Conservation (phyloP, 2,113 vertebrate species). For the Hemicordylus capensis region DNA sequence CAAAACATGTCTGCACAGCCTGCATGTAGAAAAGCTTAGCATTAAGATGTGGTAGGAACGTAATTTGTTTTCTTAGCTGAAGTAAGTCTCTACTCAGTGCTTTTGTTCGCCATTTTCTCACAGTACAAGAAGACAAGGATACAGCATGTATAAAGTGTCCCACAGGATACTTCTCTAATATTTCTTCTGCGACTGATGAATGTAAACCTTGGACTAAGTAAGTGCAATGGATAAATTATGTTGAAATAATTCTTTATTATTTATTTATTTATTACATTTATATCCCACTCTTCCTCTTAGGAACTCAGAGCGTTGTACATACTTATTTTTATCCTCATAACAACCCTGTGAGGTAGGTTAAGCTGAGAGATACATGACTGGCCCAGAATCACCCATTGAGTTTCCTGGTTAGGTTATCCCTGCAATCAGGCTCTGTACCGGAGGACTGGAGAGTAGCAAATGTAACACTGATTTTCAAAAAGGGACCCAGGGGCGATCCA, state of each 20-base stretch:
- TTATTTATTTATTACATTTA: too few relatives aligned
- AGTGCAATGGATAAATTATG: slow-evolving; percentile 60
- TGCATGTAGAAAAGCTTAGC: background rate
- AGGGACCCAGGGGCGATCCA: too few relatives aligned
- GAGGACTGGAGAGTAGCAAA: too few relatives aligned
- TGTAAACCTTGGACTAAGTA: slow-evolving; percentile 94
- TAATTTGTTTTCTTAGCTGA: background rate
- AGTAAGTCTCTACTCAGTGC: background rate
- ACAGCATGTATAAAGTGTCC: slow-evolving; percentile 76
- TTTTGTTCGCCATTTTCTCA: slow-evolving; percentile 31
- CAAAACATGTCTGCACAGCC: background rate
- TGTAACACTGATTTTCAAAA: too few relatives aligned
- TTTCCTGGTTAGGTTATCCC: too few relatives aligned
- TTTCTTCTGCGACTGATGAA: slow-evolving; percentile 69
- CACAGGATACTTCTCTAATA: slow-evolving; percentile 84
- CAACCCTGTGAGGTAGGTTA: too few relatives aligned
- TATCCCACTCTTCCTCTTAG: too few relatives aligned
- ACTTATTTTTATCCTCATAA: too few relatives aligned
- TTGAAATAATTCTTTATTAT: background rate
- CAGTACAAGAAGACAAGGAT: slow-evolving; percentile 78
- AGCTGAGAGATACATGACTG: too few relatives aligned
- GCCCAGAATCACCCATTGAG: too few relatives aligned
- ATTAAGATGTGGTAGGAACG: background rate
- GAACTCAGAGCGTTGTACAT: too few relatives aligned
- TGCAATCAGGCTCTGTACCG: too few relatives aligned